Evolutionary conservation across 2,797 vertebrate species (phyloP).

Genomic region (Girardinus metallicus): DNA sequence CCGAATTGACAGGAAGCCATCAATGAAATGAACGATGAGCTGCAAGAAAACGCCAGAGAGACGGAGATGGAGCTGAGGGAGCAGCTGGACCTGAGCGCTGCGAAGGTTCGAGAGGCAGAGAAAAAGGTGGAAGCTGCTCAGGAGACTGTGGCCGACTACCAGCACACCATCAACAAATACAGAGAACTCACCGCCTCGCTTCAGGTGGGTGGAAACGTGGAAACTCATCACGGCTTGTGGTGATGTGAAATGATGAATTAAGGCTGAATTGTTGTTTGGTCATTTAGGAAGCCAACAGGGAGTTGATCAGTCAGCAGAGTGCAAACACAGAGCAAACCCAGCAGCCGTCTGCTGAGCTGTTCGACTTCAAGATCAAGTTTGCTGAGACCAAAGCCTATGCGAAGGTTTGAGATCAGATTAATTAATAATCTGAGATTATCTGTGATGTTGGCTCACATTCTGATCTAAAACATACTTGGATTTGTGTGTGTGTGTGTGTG

Average conservation of each 20-base stretch:
- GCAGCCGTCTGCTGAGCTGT: slow-evolving; percentile 91
- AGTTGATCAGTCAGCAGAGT: slow-evolving; percentile 93
- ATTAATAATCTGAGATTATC: background rate
- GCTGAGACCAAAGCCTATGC: slow-evolving; percentile 98
- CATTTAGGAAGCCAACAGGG: slow-evolving; percentile 90
- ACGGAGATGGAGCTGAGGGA: slow-evolving; percentile 97
- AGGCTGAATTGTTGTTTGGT: background rate
- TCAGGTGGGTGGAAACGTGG: slow-evolving; percentile 81
- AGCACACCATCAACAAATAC: slow-evolving; percentile 97
- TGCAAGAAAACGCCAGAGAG: slow-evolving; percentile 95
- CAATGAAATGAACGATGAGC: slow-evolving; percentile 99
- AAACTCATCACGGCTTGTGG: background rate
- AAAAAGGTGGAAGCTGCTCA: slow-evolving; percentile 94
- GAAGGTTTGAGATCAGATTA: slow-evolving; percentile 82
- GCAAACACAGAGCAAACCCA: slow-evolving; percentile 89
- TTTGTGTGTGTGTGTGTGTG: background rate
- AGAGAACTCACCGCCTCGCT: slow-evolving; percentile 90
- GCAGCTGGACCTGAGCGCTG: slow-evolving; percentile 89
- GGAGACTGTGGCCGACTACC: slow-evolving; percentile 95
- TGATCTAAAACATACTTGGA: background rate
- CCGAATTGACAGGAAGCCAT: slow-evolving; percentile 90
- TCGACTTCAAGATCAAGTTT: slow-evolving; percentile 99
- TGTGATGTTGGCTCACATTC: background rate
- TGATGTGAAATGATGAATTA: background rate
- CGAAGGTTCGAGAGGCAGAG: slow-evolving; percentile 89